Evolutionary conservation across 2,797 vertebrate species (phyloP).

Genomic region (Spatula clypeata): DNA sequence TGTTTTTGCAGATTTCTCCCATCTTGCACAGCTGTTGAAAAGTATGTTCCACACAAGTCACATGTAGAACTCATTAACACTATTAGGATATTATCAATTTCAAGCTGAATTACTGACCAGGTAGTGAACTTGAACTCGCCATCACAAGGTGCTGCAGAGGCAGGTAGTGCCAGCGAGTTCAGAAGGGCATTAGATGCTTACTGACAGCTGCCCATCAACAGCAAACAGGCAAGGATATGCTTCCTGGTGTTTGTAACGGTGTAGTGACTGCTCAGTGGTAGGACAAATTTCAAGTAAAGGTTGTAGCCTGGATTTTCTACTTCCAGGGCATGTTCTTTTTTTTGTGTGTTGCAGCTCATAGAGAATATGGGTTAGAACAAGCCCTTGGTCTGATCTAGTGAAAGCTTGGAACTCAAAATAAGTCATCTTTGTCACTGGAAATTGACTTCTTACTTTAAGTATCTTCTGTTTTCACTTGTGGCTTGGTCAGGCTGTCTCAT

Average conservation of each 20-base stretch:
- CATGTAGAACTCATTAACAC: background rate
- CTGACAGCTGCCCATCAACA: background rate
- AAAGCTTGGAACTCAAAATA: background rate
- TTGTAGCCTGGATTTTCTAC: background rate
- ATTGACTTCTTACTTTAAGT: background rate
- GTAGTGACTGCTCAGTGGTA: background rate
- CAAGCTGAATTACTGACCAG: background rate
- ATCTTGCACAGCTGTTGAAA: background rate
- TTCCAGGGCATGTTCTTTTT: background rate
- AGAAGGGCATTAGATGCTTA: background rate
- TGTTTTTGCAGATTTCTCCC: background rate
- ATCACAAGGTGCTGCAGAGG: background rate
- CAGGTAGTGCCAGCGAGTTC: background rate
- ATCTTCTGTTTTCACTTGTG: background rate
- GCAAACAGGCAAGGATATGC: too few species aligned
- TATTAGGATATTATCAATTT: background rate
- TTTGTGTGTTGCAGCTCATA: background rate
- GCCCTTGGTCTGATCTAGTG: background rate
- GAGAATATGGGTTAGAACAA: fast-evolving
- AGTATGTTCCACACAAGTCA: background rate
- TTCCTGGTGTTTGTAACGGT: fast-evolving
- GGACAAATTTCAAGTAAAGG: background rate
- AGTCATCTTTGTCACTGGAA: background rate
- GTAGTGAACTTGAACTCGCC: background rate
- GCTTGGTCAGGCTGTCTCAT: background rate